phyloP scores from a whole-genome alignment of 2,888 invertebrate genomes.

The Pandemis corylana region DNA sequence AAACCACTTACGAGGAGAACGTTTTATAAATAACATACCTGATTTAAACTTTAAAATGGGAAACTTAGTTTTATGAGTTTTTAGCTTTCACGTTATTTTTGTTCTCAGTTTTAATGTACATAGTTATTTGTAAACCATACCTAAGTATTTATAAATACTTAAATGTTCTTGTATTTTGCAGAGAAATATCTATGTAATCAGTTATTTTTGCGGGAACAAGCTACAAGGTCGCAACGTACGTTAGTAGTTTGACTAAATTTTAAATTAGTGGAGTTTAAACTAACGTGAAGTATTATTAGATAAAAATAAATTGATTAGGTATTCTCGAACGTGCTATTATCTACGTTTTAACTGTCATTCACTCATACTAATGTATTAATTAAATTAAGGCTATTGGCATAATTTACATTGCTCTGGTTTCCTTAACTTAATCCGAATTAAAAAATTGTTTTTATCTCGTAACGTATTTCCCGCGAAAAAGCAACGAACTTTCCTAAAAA shows the following conservation, averaged over 20 bases:
- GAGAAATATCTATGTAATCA: neutral
- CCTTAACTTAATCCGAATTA: no score
- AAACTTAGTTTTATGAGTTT: no score
- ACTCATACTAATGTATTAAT: no score
- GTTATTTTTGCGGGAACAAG: neutral
- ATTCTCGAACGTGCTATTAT: neutral
- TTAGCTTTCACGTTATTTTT: no score
- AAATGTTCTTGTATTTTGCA: neutral
- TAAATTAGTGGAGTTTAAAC: neutral
- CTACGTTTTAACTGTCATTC: neutral
- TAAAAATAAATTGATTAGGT: neutral
- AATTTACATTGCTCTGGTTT: no score
- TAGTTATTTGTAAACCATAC: neutral
- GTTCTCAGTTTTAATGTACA: neutral
- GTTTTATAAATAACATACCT: no score
- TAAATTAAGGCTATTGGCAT: no score
- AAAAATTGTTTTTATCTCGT: no score
- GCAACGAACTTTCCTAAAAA: no score
- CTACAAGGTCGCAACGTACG: constrained; percentile 3
- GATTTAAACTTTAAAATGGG: no score
- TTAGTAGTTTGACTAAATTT: neutral
- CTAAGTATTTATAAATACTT: neutral
- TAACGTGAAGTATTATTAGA: neutral
- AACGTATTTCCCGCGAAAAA: no score
- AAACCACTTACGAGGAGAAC: no score